Evolutionary conservation across 2,888 invertebrate genomes (phyloP), one percentile per base, ranked within the genome.

Genomic region (Choreutis nemorana): DNA sequence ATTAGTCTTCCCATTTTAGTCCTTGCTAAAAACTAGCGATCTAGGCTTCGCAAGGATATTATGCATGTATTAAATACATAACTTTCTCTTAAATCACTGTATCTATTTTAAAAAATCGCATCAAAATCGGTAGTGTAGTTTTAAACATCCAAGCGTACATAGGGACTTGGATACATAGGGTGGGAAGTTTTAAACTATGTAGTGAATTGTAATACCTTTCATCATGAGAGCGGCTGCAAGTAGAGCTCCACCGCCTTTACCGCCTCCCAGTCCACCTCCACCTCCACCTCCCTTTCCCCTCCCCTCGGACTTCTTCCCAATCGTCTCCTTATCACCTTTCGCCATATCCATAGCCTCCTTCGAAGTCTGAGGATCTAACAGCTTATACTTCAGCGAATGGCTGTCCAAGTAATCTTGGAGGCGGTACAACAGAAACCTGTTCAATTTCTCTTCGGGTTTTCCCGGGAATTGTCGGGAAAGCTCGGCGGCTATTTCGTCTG

Each of bases 401-500:
- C 87, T 87, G 55, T 86, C 87, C 12, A 91, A 63, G 40, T 90
- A 88, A 39, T 83, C 84, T 23, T 86, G 84, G 7, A 91, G 58
- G 11, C 77, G 61, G 39, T 87, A 87, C 30, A 90, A 45, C 10
- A 92, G 73, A 45, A 86, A 90, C 2, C 87, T 84, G 48, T 91
- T 90, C 7, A 92, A 58, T 11, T 90, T 84, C 31, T 87, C 87
- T 36, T 88, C 87, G 0, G 88, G 85, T 51, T 90, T 89, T 26
- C 89, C 87, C 1, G 91, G 90, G 48, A 87, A 90, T 42, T 87
- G 87, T 18, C 89, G 79, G 0, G 90, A 87, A 1, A 91, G 58
- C 47, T 90, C 90, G 35, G 70, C 84, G 35, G 71, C 84, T 29
- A 87, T 81, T 36, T 87, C 81, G 35, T 87, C 86, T 9, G 84